Base-by-base conservation (phyloP, 2,888 invertebrate genomes). In the Rhopalosiphum nymphaeae region DNA sequence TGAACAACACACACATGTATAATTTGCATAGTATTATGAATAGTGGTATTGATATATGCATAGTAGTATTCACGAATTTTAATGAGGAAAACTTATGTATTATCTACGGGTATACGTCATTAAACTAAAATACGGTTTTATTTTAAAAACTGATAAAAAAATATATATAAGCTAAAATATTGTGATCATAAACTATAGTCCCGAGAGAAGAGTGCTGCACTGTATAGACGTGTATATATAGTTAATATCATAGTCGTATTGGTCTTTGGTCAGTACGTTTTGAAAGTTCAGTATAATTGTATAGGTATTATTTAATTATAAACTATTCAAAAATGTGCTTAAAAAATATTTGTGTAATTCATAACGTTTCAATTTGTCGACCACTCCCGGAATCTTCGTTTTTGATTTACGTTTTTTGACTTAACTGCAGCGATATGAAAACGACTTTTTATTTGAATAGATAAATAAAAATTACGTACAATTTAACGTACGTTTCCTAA, bases 251-350 rank as follows among this genome's bases (percentile, higher is more conserved):
- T 16, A n/a, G 5, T n/a, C 7, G 67, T 67, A n/a, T 67, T n/a
- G 67, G 67, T 16, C 67, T 16, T 67, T n/a, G 67, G 67, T 16
- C 67, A 16, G 67, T 16, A n/a, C 67, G n/a, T 67, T n/a, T 67
- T 4, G 67, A 67, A n/a, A 67, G n/a, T 5, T 67, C 16, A 16
- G 67, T 67, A 16, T n/a, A 67, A 67, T 67, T 67, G n/a, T n/a
- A 67, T 67, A n/a, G 67, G n/a, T 67, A 67, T 67, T 67, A n/a
- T 67, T 67, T 67, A n/a, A 16, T 67, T 67, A n/a, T 67, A 67
- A 67, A 67, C n/a, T n/a, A n/a, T 67, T 67, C 67, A 67, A 67
- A 67, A 67, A n/a, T 67, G 13, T 5, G 7, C n/a, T 5, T n/a
- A n/a, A 67, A n/a, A 67, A 67, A 67, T 67, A 67, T 67, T n/a